Evolutionary conservation across 2,113 vertebrate species (phyloP), one percentile per base, ranked within the genome.

Genomic region (Cryptomyrus ogoouensis): DNA sequence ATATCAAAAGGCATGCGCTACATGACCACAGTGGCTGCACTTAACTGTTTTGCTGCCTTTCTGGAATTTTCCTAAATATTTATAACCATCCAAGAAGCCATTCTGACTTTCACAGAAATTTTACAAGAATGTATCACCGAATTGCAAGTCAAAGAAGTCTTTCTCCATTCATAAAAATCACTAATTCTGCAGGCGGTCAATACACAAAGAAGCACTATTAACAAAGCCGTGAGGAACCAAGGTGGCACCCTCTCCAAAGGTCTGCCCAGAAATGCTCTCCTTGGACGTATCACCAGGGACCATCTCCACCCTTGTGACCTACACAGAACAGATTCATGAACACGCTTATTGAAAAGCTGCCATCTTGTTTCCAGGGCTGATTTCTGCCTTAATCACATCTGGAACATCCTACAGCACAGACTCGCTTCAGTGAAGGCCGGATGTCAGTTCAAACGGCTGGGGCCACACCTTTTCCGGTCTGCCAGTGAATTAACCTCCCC

Each of bases 371-470:
- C 53, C 83, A 89, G 93, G 92, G 93, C 87, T 86, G 87, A 92
- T 92, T 94, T 47, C 10, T 47, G 83, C 19, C 35, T 95, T 95
- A 95, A 96, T 95, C 94, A 94, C 91, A 92, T 94, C 94, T 94
- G 93, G 94, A 94, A 92, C 90, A 91, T 91, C 93, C 92, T 91
- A 92, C 93, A 93, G 92, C 93, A 92, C 88, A 91, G 92, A 83
- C 31, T 35, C 88, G 92, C 89, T 91, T 84, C 92, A 88, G 91
- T 87, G 91, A 92, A 91, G 94, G 91, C 94, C 94, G 95, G 95
- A 94, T 95, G 93, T 89, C 95, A 95, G 95, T 95, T 94, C 94
- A 94, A 94, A 94, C 92, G 95, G 95, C 95, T 95, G 95, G 94
- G 94, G 96, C 95, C 95, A 95, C 96, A 95, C 96, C 95, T 96